Base-by-base conservation (phyloP, 30 jellyfish, hydroid and myxozoan species). In the Aurelia sp. region DNA sequence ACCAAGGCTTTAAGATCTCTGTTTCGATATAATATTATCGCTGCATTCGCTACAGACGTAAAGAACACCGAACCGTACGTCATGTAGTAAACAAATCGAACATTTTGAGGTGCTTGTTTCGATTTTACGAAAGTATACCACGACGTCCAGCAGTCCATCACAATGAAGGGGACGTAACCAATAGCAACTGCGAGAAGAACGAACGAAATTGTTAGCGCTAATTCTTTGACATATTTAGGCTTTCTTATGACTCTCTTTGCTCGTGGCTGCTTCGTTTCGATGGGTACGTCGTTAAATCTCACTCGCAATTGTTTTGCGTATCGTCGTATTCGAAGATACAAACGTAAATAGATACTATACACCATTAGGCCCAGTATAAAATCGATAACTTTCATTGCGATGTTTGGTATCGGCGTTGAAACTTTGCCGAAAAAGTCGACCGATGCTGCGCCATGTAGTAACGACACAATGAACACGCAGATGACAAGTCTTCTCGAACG, bases 101-200 rank as follows among this genome's bases (percentile, higher is more conserved):
- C 48, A 19, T 66, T 68, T 13, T 19, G 74, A 4, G 91, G 91
- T 2, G 91, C 82, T 22, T 67, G 72, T 57, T 50, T 41, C 13
- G 72, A 53, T 68, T 81, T 33, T 41, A 63, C 38, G 76, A 81
- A 81, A 15, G 91, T 81, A 74, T 81, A 81, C 84, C 82, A 81
- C 57, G 91, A 81, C 9, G 91, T 81, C 91, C 91, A 81, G 3
- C 63, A 44, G 44, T 81, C 91, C 91, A 81, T 81, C 18, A 81
- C 50, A 15, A 81, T 27, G 35, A 81, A 81, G 5, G 91, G 91
- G 4, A 81, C 20, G 73, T 81, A 81, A 41, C 91, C 67, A 8
- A 58, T 18, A 1, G 91, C 91, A 20, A 81, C 31, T 8, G 70
- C 91, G 30, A 81, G 67, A 24, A 81, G 60, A 31, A 81, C 71